These are phyloP conservation scores for Lamellibrachia columna DNA, from an alignment of 2,888 invertebrate genomes.

Conservation along the genomic window DNA sequence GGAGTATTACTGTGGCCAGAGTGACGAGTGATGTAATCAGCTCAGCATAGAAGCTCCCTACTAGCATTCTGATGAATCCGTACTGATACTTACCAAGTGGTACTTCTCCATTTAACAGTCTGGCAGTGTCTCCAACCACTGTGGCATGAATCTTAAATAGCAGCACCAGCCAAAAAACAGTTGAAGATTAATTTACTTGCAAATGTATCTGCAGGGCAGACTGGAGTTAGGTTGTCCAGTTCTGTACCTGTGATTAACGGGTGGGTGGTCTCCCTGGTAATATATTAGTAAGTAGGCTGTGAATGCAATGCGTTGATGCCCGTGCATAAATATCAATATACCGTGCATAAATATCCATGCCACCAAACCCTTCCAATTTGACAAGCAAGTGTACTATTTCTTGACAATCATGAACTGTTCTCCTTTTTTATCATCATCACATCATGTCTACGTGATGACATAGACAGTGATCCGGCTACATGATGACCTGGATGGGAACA, in stretches of 20 bases:
- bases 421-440: too few relatives aligned
- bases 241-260: background rate
- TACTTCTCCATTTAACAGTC: background rate
- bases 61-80: conserved; percentile 1
- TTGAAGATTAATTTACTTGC: background rate
- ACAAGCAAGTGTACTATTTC: too few relatives aligned
- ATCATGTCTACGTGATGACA: too few relatives aligned
- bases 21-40: conserved; percentile 6
- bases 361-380: too few relatives aligned
- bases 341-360: too few relatives aligned
- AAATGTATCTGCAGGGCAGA: background rate
- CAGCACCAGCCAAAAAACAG: background rate
- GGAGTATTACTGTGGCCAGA: background rate
- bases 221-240: background rate
- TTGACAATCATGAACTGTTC: too few relatives aligned
- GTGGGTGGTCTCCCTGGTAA: background rate
- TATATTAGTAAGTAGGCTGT: background rate
- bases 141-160: background rate
- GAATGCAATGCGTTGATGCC: background rate
- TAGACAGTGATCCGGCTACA: too few relatives aligned
- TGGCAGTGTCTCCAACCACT: background rate
- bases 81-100: background rate
- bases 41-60: background rate
- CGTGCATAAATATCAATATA: too few relatives aligned
- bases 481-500: too few relatives aligned